Evolutionary conservation across 2,113 vertebrate genomes (phyloP).

Genomic region (Probosciger aterrimus): DNA sequence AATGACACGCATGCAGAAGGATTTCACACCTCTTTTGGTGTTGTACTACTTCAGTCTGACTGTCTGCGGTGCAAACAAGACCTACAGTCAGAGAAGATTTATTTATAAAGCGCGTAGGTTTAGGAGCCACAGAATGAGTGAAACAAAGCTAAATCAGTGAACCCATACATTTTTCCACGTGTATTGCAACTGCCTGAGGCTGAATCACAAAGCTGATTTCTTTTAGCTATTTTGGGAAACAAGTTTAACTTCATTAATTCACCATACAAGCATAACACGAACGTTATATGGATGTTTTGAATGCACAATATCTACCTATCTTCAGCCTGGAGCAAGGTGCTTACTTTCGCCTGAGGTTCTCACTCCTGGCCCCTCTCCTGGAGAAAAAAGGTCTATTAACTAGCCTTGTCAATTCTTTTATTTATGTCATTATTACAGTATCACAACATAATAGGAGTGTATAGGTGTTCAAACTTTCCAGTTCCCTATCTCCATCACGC

Average conservation of each 20-base stretch:
- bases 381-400: background rate
- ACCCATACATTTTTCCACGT: background rate
- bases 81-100: background rate
- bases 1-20: background rate
- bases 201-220: background rate
- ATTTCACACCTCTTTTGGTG: background rate
- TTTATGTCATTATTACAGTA: background rate
- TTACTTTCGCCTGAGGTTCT: background rate
- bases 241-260: background rate
- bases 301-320: background rate
- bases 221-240: background rate
- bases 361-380: background rate
- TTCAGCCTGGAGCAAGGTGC: background rate
- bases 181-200: background rate
- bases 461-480: background rate
- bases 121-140: background rate
- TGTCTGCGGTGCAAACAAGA: background rate
- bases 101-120: constrained; percentile 16
- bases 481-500: background rate
- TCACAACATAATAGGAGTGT: background rate
- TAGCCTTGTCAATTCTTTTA: background rate
- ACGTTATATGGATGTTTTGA: background rate
- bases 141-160: background rate
- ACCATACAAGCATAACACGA: background rate
- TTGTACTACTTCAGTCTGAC: background rate